Conservation (phyloP, 2,888 invertebrate species). For the Macrophya alboannulata region DNA sequence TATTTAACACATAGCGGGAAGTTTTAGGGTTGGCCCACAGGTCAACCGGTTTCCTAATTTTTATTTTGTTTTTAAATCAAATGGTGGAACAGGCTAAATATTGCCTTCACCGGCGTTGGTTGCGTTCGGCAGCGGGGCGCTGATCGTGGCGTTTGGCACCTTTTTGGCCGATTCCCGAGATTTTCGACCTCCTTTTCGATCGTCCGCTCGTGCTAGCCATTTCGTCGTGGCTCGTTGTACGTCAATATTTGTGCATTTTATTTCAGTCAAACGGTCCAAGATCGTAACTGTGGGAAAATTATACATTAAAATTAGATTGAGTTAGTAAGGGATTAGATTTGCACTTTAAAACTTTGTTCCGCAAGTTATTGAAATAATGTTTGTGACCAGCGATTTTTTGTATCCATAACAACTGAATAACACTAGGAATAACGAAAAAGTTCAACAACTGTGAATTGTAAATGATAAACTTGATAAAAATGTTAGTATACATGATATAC, state of each 20-base stretch:
- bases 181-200: not conserved
- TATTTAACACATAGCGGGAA: no score
- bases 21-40: no score
- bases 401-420: not conserved
- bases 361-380: not conserved
- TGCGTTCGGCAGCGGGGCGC: not conserved
- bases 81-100: not conserved
- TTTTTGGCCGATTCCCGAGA: not conserved
- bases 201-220: not conserved
- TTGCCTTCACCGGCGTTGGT: not conserved
- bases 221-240: not conserved
- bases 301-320: not conserved
- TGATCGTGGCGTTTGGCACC: not conserved
- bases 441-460: not conserved
- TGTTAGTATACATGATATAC: not conserved
- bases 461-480: not conserved
- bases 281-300: not conserved
- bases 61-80: not conserved
- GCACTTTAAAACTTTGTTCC: not conserved
- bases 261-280: not conserved
- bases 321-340: not conserved
- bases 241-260: not conserved
- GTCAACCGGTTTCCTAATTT: no score
- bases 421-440: not conserved
- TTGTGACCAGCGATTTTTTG: not conserved